phyloP scores from a whole-genome alignment of 2,888 invertebrate species.

The Diarsia dahlii region DNA sequence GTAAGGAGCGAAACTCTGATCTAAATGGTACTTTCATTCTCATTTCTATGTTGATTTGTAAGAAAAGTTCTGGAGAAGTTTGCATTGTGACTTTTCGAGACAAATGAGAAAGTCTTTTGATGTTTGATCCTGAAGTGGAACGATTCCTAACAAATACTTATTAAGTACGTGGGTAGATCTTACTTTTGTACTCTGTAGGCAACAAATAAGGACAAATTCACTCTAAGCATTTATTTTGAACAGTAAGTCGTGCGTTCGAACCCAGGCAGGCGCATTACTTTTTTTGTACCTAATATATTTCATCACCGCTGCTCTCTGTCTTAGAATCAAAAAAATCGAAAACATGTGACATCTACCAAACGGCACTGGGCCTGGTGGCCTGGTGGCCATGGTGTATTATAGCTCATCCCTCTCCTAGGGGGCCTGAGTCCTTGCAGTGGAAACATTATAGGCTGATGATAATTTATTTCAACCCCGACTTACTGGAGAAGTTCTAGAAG shows the following conservation, averaged over 20 bases:
- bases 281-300: too few species aligned
- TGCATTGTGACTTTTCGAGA: background rate
- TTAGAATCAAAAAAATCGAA: too few species aligned
- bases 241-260: too few species aligned
- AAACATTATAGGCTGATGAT: too few species aligned
- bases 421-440: too few species aligned
- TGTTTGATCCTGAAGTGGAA: background rate
- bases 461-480: background rate
- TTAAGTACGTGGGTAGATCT: background rate
- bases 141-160: background rate
- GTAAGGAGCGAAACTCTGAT: constrained; percentile 23
- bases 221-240: background rate
- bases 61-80: constrained; percentile 10
- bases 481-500: too few species aligned
- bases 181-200: background rate
- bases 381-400: too few species aligned
- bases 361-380: too few species aligned
- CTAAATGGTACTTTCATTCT: constrained; percentile 8
- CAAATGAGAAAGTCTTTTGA: background rate
- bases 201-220: background rate
- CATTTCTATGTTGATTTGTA: constrained; percentile 36
- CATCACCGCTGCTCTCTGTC: too few species aligned
- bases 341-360: too few species aligned
- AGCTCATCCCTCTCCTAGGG: too few species aligned
- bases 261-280: too few species aligned